Conservation (phyloP, 2,113 vertebrate genomes). For the Hyperoodon ampullatus region DNA sequence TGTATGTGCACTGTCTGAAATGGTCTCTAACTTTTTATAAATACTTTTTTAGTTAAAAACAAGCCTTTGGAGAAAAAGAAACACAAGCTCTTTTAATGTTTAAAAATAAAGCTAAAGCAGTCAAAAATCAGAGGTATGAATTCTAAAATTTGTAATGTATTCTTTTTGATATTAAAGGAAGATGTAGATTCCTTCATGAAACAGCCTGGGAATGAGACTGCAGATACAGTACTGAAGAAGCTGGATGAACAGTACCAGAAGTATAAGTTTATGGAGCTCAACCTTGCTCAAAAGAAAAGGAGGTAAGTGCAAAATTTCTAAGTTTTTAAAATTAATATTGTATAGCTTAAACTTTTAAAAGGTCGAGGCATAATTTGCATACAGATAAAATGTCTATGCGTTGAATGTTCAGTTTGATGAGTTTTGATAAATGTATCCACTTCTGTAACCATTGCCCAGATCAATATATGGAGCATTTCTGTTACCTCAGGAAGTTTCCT, state of each 20-base stretch:
- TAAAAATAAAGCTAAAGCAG: slow-evolving; percentile 19
- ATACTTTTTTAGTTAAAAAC: slow-evolving; percentile 35
- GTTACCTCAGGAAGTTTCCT: not conserved
- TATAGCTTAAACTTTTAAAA: not conserved
- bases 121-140: slow-evolving; percentile 43
- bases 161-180: slow-evolving; percentile 88
- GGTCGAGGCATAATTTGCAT: not conserved
- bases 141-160: slow-evolving; percentile 38
- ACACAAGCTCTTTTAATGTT: not conserved
- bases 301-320: slow-evolving; percentile 86
- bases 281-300: slow-evolving; percentile 97
- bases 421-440: not conserved
- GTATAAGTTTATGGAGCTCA: slow-evolving; percentile 99
- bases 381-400: not conserved
- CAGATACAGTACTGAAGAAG: slow-evolving; percentile 93
- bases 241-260: slow-evolving; percentile 99
- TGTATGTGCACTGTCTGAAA: not conserved
- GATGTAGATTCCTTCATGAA: slow-evolving; percentile 99
- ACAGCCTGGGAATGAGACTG: slow-evolving; percentile 96
- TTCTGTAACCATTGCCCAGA: not conserved
- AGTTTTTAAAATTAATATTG: not conserved
- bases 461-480: not conserved
- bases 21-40: not conserved
- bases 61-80: slow-evolving; percentile 28
- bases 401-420: slow-evolving; percentile 6